phyloP scores from a whole-genome alignment of 2,888 invertebrate genomes.

The Andrena fulva region DNA sequence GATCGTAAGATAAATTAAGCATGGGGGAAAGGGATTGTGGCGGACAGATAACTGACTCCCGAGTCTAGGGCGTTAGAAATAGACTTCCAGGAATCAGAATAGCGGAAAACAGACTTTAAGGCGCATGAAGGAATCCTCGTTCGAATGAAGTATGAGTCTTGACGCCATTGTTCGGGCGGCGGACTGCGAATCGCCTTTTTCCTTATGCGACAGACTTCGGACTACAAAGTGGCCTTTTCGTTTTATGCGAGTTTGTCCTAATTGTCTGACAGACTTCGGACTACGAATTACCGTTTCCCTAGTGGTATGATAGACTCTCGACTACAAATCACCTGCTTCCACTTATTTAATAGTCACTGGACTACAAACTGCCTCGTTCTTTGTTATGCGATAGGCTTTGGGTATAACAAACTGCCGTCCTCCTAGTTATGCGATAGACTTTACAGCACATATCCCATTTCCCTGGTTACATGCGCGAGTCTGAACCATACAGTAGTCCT shows the following conservation, averaged over 20 bases:
- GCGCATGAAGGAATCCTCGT: neutral
- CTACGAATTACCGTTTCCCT: neutral
- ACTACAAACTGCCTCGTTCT: neutral
- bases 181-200: neutral
- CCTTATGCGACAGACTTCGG: neutral
- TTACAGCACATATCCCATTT: too few species aligned
- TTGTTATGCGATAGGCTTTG: neutral
- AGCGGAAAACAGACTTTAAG: conserved; percentile 2
- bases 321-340: neutral
- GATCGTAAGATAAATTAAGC: conserved; percentile 5
- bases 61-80: conserved; percentile 8
- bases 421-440: neutral
- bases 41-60: neutral
- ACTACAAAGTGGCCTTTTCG: neutral
- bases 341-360: neutral
- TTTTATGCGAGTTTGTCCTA: neutral
- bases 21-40: neutral
- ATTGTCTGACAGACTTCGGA: neutral
- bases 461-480: neutral
- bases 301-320: neutral
- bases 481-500: conserved; percentile 25
- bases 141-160: neutral
- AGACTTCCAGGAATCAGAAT: conserved; percentile 5
- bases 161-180: neutral
- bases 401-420: neutral